Percentiles rank a stretch among this genome's conserved stretches.
Conservation (phyloP, 2,113 vertebrate genomes). For the Crotalus tigris region DNA sequence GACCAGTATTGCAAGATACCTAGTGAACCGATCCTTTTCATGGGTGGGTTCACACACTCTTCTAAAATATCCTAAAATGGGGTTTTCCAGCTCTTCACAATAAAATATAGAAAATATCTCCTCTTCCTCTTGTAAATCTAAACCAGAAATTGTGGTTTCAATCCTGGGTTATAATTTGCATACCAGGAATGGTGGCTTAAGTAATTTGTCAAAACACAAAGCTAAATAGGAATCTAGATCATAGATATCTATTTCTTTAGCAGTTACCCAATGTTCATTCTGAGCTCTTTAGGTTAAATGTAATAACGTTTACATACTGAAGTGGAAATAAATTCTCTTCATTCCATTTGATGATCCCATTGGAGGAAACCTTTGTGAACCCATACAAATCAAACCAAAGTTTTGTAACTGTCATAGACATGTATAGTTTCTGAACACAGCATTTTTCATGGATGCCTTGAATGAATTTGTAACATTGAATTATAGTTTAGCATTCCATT, state of each 20-base stretch:
- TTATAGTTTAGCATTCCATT: background rate
- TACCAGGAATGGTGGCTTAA: background rate
- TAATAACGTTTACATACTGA: background rate
- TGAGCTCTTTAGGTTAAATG: background rate
- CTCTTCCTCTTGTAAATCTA: background rate
- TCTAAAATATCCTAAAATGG: slow-evolving; percentile 36
- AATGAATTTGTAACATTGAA: background rate
- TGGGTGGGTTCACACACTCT: slow-evolving; percentile 63
- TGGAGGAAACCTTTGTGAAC: background rate
- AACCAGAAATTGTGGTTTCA: background rate
- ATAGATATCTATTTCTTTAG: background rate
- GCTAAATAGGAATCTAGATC: background rate
- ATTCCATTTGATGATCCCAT: background rate
- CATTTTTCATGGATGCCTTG: background rate
- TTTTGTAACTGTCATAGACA: background rate
- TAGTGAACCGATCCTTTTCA: slow-evolving; percentile 50
- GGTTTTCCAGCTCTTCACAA: slow-evolving; percentile 17
- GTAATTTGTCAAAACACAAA: background rate
- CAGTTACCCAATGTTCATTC: background rate
- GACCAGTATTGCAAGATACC: slow-evolving; percentile 37
- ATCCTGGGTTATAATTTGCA: background rate
- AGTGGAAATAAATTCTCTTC: background rate
- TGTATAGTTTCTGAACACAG: background rate
- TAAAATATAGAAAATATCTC: background rate
- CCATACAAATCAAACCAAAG: background rate